These are phyloP conservation scores for Selene dorsalis DNA, from an alignment of 2,797 vertebrate genomes.

Conservation along the genomic window DNA sequence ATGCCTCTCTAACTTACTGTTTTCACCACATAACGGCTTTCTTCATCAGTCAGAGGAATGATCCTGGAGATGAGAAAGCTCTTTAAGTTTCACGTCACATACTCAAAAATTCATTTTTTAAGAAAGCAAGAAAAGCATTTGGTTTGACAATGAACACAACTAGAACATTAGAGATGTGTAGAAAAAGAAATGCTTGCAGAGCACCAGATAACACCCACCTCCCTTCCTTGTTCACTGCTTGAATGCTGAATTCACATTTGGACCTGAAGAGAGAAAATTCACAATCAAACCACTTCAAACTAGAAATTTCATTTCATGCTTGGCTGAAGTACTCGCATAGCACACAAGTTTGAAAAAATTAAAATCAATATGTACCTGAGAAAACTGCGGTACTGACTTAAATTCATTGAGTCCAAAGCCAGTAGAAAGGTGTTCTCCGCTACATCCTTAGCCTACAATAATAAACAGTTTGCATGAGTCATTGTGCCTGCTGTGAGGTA, in stretches of 20 bases:
- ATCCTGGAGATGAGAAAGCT: conserved; percentile 80
- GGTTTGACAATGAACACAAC: neutral
- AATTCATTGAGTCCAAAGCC: conserved; percentile 83
- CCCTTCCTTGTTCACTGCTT: conserved; percentile 93
- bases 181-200: neutral
- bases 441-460: conserved; percentile 89
- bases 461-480: neutral
- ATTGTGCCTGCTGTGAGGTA: neutral
- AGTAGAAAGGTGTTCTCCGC: conserved; percentile 89
- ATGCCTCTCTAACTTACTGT: conserved; percentile 85
- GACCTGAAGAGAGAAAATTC: conserved; percentile 80
- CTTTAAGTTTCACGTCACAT: neutral
- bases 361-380: conserved; percentile 83
- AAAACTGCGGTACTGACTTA: conserved; percentile 85
- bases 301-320: neutral
- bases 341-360: neutral
- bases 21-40: conserved; percentile 89
- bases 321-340: neutral
- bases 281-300: conserved; percentile 10
- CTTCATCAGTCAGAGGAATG: conserved; percentile 87
- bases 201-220: conserved; percentile 81
- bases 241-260: conserved; percentile 90
- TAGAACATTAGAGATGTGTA: neutral
- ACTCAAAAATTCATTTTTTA: neutral
- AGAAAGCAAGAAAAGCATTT: neutral